Percentiles rank a stretch among this genome's conserved stretches.
These are phyloP conservation scores for Xyliphius kryptos DNA, from an alignment of 2,113 vertebrate species.

Conservation along the genomic window DNA sequence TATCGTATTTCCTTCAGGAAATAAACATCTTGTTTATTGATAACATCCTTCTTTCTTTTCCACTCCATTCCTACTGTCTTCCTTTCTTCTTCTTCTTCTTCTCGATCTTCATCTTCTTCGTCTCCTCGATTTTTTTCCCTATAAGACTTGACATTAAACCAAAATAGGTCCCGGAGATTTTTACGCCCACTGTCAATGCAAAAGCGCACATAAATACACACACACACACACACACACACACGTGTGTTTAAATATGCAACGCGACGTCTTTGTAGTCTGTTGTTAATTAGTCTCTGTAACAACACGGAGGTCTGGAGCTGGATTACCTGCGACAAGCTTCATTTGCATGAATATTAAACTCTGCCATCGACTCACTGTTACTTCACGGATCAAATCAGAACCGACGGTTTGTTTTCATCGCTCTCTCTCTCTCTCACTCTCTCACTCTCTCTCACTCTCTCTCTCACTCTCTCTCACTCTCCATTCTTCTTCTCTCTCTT, in stretches of 20 bases:
- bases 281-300: conserved; percentile 67
- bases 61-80: background rate
- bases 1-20: too few species aligned
- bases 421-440: too few species aligned
- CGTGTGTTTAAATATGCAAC: conserved; percentile 80
- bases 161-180: conserved; percentile 32
- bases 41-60: background rate
- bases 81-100: background rate
- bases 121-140: background rate
- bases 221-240: conserved; percentile 6
- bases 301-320: conserved; percentile 61
- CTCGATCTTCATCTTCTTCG: background rate
- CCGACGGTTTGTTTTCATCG: conserved; percentile 33
- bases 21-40: background rate
- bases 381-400: conserved; percentile 51
- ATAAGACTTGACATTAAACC: background rate
- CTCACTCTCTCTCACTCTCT: too few species aligned
- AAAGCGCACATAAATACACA: conserved; percentile 75
- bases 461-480: too few species aligned
- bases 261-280: conserved; percentile 66
- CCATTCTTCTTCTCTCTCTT: too few species aligned
- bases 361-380: too few species aligned
- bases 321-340: conserved; percentile 51
- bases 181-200: conserved; percentile 57
- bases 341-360: conserved; percentile 54